A percentile compares a stretch with the other conserved stretches of the same genome.
Conservation (phyloP, 2,888 invertebrate species). For the Temnothorax rugatulus region DNA sequence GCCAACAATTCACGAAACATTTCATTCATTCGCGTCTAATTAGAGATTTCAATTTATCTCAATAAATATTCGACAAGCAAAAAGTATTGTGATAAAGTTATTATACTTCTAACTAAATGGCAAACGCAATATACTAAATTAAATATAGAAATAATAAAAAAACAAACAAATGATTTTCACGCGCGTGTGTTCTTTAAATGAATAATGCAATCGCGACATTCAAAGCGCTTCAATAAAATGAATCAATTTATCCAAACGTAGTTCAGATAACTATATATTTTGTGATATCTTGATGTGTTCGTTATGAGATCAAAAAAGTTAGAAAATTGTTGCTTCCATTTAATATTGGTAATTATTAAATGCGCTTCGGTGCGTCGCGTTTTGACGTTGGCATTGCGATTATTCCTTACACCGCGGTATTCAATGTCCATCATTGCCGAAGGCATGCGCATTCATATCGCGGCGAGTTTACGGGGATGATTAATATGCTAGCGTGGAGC, state of each 20-base stretch:
- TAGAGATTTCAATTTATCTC: slow-evolving; percentile 4
- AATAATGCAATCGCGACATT: not conserved
- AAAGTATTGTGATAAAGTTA: not conserved
- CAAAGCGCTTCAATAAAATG: not conserved
- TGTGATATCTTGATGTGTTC: not conserved
- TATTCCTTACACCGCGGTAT: not conserved
- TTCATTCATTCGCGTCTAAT: slow-evolving; percentile 25
- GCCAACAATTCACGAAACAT: not conserved
- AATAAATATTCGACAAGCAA: slow-evolving; percentile 1
- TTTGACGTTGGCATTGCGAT: slow-evolving; percentile 12
- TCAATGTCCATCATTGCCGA: slow-evolving; percentile 17
- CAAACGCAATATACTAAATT: not conserved
- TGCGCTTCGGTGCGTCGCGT: not conserved
- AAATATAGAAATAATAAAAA: not conserved
- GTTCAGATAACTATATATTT: not conserved
- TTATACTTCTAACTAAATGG: not conserved
- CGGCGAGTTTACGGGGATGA: slow-evolving; percentile 35
- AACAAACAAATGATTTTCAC: not conserved
- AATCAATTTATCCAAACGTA: not conserved
- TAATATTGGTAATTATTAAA: not conserved
- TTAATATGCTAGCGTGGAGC: slow-evolving; percentile 52
- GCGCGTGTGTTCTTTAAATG: not conserved
- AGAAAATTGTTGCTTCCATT: not conserved
- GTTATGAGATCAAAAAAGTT: not conserved
- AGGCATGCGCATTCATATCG: not conserved